Percentiles rank a stretch among this genome's conserved stretches.
phyloP scores from a whole-genome alignment of 2,888 invertebrate genomes.

The Ceriagrion tenellum region DNA sequence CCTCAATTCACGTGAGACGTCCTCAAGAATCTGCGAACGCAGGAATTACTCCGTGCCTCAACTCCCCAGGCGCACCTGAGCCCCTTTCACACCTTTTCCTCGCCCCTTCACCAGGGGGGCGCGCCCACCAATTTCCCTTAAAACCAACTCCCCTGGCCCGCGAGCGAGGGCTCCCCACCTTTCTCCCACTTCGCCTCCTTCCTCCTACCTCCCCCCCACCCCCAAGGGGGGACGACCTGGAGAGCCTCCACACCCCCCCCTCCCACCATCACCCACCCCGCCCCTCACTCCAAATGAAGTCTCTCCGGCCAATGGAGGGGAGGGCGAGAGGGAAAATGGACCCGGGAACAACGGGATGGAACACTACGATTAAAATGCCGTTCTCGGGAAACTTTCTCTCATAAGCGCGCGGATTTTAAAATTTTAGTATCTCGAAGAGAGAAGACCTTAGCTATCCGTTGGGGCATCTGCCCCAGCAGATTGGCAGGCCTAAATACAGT shows the following conservation, averaged over 20 bases:
- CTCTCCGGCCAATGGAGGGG: too few relatives aligned
- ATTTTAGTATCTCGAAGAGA: too few relatives aligned
- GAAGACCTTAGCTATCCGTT: too few relatives aligned
- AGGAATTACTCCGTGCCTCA: not conserved
- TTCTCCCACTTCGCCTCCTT: not conserved
- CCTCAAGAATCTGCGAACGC: not conserved
- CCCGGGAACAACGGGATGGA: too few relatives aligned
- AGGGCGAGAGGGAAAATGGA: too few relatives aligned
- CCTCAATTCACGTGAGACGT: not conserved
- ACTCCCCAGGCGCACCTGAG: not conserved
- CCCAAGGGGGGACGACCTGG: constrained; percentile 28
- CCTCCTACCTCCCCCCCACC: not conserved
- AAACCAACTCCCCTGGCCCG: not conserved
- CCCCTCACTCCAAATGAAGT: not conserved
- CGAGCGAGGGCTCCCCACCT: not conserved
- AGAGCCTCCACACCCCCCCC: not conserved
- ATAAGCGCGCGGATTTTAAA: too few relatives aligned
- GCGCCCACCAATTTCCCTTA: not conserved
- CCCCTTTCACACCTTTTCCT: not conserved
- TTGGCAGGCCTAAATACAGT: too few relatives aligned
- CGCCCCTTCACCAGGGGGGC: not conserved
- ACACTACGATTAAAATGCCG: too few relatives aligned
- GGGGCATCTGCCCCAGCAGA: too few relatives aligned
- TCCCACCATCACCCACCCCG: not conserved
- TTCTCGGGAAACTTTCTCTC: too few relatives aligned